Percentiles rank a stretch among this genome's conserved stretches.
These are phyloP conservation scores for Aspiorhynchus laticeps DNA, from an alignment of 2,113 vertebrate species.

Conservation along the genomic window DNA sequence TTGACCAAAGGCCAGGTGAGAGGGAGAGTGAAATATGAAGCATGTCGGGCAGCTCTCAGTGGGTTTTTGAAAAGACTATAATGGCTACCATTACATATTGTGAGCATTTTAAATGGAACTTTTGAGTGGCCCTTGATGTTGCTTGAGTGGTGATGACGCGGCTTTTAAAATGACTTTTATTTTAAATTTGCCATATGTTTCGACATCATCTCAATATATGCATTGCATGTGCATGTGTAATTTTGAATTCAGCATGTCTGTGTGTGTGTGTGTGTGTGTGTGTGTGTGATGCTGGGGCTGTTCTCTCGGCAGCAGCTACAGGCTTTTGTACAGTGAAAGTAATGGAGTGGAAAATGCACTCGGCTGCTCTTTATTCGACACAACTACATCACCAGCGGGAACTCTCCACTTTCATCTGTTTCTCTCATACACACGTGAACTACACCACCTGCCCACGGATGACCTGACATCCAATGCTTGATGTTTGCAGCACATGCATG, in stretches of 20 bases:
- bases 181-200: not conserved
- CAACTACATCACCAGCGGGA: slow-evolving; percentile 25
- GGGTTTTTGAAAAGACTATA: not conserved
- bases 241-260: not conserved
- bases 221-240: not conserved
- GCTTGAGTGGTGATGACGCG: not conserved
- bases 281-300: not conserved
- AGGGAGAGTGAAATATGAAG: not conserved
- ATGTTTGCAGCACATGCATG: not conserved
- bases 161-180: not conserved
- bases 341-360: slow-evolving; percentile 44
- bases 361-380: slow-evolving; percentile 22
- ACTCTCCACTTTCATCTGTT: slow-evolving; percentile 23
- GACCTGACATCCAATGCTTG: not conserved
- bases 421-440: slow-evolving; percentile 6
- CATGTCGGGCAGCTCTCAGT: not conserved
- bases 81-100: not conserved
- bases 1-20: not conserved
- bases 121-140: not conserved
- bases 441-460: slow-evolving; percentile 19
- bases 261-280: slow-evolving; percentile 29
- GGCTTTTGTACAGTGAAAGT: slow-evolving; percentile 28
- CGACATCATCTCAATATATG: not conserved
- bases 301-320: not conserved
- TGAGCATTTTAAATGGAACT: not conserved